Evolutionary conservation across 2,888 invertebrate species (phyloP).

Genomic region (Parnassius orleans): DNA sequence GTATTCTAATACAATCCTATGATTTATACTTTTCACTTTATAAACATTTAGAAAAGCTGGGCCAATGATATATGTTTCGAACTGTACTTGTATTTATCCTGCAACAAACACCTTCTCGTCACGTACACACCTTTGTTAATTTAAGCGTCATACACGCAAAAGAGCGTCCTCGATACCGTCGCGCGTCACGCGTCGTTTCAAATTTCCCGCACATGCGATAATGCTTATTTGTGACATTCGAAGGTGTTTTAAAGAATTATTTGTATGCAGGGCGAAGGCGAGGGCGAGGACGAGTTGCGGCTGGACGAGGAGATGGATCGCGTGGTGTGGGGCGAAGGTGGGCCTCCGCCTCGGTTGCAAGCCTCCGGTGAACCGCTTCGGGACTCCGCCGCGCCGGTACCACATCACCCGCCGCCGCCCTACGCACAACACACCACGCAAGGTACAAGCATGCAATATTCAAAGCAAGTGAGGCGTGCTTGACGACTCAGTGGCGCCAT

Average conservation of each 20-base stretch:
- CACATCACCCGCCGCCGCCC: conserved; percentile 40
- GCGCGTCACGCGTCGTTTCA: conserved; percentile 10
- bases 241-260: conserved; percentile 3
- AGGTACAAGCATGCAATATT: conserved; percentile 28
- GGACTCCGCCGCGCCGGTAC: conserved; percentile 52
- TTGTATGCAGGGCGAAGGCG: conserved; percentile 45
- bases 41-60: no score
- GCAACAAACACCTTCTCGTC: conserved; percentile 5
- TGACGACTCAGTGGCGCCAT: no score
- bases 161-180: conserved; percentile 5
- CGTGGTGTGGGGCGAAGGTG: conserved; percentile 88
- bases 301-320: conserved; percentile 95
- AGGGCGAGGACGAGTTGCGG: conserved; percentile 82
- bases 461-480: background rate
- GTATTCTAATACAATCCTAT: no score
- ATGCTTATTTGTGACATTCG: background rate
- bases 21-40: no score
- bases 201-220: conserved; percentile 1
- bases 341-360: conserved; percentile 77
- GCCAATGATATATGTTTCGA: no score
- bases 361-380: conserved; percentile 53
- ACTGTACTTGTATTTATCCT: conserved; percentile 7
- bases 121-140: conserved; percentile 15
- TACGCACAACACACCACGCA: conserved; percentile 27
- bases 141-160: conserved; percentile 7